Percentiles rank a stretch among this genome's conserved stretches.
Evolutionary conservation across 2,888 invertebrate species (phyloP).

Genomic region (Erannis defoliaria): DNA sequence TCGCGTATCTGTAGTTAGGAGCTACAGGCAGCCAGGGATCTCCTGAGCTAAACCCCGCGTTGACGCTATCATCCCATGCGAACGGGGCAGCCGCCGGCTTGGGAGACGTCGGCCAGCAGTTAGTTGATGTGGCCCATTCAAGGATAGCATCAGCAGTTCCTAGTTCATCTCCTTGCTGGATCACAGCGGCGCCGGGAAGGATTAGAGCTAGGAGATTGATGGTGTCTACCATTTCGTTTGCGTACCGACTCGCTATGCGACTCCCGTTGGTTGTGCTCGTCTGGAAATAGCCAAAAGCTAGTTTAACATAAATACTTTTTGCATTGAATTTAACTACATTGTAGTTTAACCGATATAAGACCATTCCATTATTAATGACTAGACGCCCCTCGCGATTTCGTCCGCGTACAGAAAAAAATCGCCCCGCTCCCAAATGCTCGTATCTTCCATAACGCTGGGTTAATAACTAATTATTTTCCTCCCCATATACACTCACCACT

Average conservation of each 20-base stretch:
- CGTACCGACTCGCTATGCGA: slow-evolving; percentile 87
- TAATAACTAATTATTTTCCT: too few species aligned
- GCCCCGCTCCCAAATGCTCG: too few species aligned
- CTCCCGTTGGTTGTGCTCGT: slow-evolving; percentile 64
- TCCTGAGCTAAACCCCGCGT: slow-evolving; percentile 82
- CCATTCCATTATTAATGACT: not conserved
- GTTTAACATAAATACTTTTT: too few species aligned
- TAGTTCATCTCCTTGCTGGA: slow-evolving; percentile 94
- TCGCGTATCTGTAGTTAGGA: slow-evolving; percentile 87
- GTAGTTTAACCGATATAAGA: not conserved
- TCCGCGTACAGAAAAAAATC: too few species aligned
- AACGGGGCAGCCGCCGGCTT: slow-evolving; percentile 69
- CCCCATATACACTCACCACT: too few species aligned
- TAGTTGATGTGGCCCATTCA: slow-evolving; percentile 73
- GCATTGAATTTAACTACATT: too few species aligned
- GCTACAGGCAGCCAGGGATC: slow-evolving; percentile 90
- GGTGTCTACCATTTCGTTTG: slow-evolving; percentile 88
- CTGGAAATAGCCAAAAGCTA: slow-evolving; percentile 54
- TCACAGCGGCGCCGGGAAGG: slow-evolving; percentile 91
- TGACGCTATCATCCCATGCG: slow-evolving; percentile 79
- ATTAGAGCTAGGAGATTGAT: slow-evolving; percentile 89
- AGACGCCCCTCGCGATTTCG: too few species aligned
- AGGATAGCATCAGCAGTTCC: slow-evolving; percentile 87
- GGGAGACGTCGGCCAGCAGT: slow-evolving; percentile 78
- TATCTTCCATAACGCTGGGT: too few species aligned